These are phyloP conservation scores for Sterrhoptilus dennistouni DNA, from an alignment of 2,113 vertebrate genomes.

Conservation along the genomic window DNA sequence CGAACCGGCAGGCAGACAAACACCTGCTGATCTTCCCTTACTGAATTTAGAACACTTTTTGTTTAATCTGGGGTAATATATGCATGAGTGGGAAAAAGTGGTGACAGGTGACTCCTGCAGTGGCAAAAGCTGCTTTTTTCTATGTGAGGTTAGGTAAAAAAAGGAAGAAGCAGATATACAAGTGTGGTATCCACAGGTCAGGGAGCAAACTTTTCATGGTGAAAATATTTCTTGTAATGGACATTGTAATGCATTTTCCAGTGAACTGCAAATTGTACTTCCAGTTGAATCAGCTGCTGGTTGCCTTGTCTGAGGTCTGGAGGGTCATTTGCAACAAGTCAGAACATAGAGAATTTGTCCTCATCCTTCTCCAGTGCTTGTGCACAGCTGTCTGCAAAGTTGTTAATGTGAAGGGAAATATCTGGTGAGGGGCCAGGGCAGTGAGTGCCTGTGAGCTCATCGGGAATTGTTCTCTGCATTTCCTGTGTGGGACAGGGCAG, in stretches of 20 bases:
- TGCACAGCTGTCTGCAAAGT: background rate
- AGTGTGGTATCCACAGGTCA: background rate
- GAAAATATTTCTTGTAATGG: background rate
- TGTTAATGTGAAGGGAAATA: background rate
- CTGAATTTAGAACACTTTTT: background rate
- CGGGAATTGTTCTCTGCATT: background rate
- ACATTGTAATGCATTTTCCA: background rate
- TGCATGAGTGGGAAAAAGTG: background rate
- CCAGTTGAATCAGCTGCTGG: background rate
- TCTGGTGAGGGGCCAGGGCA: background rate
- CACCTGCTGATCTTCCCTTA: background rate
- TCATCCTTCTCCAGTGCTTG: background rate
- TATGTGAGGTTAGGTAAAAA: background rate
- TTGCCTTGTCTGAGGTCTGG: background rate
- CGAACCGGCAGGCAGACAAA: background rate
- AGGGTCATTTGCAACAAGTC: background rate
- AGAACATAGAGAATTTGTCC: background rate
- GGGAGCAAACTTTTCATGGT: background rate
- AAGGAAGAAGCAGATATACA: background rate
- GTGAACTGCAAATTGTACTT: background rate
- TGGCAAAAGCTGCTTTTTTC: background rate
- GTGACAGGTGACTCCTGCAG: background rate
- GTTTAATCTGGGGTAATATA: background rate
- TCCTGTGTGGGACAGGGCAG: background rate
- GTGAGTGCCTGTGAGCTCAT: background rate